phyloP scores from a whole-genome alignment of 2,888 invertebrate genomes.

The Beris morrisii region DNA sequence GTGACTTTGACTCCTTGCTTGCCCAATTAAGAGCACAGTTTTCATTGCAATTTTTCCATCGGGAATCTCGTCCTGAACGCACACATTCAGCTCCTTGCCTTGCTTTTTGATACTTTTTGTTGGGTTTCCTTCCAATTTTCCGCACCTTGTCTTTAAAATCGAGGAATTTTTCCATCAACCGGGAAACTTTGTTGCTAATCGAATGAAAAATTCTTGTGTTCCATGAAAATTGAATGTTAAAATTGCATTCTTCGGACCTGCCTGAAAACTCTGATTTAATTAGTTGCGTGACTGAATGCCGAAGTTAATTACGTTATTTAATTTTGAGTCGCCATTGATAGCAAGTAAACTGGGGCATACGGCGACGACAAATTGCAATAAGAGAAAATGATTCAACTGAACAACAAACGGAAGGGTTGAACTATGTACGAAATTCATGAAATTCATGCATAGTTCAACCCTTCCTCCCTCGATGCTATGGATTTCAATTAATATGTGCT shows the following conservation, averaged over 20 bases:
- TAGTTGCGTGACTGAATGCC: constrained; percentile 35
- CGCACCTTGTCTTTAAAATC: no score
- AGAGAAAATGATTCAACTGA: no score
- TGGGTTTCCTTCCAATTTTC: neutral
- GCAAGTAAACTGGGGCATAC: constrained; percentile 4
- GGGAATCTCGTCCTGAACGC: no score
- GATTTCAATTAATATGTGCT: no score
- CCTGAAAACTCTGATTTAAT: constrained; percentile 37
- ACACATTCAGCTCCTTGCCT: no score
- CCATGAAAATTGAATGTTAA: constrained; percentile 36
- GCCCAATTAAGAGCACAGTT: constrained; percentile 5
- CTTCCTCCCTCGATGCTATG: no score
- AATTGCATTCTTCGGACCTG: constrained; percentile 38
- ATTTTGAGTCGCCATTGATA: constrained; percentile 21
- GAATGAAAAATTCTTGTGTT: constrained; percentile 39
- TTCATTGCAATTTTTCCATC: neutral
- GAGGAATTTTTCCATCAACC: constrained; percentile 34
- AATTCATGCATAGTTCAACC: no score
- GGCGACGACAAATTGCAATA: neutral
- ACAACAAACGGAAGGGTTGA: no score
- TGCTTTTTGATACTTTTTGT: no score
- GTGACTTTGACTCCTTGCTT: constrained; percentile 27
- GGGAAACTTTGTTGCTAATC: constrained; percentile 36
- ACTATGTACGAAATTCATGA: no score
- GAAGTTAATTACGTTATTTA: constrained; percentile 36